phyloP scores from a whole-genome alignment of 2,113 vertebrate species.

The Sterrhoptilus dennistouni region DNA sequence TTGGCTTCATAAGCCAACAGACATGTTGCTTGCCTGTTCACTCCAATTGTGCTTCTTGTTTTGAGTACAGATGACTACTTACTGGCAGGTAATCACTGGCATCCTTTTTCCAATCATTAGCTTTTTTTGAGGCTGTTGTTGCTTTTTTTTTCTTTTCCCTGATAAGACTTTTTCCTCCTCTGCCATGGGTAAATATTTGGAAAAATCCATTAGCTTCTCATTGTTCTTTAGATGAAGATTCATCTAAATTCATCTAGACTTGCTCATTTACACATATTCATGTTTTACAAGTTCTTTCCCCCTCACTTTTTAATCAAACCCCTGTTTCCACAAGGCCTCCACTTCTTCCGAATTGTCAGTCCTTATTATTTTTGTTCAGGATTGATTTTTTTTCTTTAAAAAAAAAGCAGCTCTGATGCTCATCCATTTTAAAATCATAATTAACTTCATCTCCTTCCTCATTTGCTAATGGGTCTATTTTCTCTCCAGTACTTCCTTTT shows the following conservation, averaged over 20 bases:
- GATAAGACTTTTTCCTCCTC: background rate
- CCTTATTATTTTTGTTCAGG: constrained; percentile 48
- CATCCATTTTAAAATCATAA: constrained; percentile 72
- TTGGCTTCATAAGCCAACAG: constrained; percentile 60
- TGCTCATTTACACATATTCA: constrained; percentile 35
- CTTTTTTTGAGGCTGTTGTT: background rate
- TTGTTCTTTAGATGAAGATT: background rate
- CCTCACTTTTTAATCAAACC: constrained; percentile 64
- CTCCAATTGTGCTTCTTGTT: constrained; percentile 36
- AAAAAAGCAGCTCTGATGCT: constrained; percentile 58
- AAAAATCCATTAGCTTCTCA: background rate
- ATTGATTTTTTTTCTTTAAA: constrained; percentile 16
- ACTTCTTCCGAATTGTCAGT: constrained; percentile 29
- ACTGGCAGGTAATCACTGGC: constrained; percentile 48
- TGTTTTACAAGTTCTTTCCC: constrained; percentile 49
- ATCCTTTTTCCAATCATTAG: constrained; percentile 12
- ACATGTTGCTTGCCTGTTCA: constrained; percentile 33
- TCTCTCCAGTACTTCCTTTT: constrained; percentile 57
- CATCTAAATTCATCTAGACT: constrained; percentile 33
- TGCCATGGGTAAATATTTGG: background rate
- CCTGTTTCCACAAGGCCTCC: constrained; percentile 67
- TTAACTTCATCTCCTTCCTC: constrained; percentile 75
- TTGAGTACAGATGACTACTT: constrained; percentile 51
- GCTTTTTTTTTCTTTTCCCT: background rate
- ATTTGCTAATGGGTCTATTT: constrained; percentile 72